Base-by-base conservation (phyloP, 2,113 vertebrate species). In the Jacana jacana region DNA sequence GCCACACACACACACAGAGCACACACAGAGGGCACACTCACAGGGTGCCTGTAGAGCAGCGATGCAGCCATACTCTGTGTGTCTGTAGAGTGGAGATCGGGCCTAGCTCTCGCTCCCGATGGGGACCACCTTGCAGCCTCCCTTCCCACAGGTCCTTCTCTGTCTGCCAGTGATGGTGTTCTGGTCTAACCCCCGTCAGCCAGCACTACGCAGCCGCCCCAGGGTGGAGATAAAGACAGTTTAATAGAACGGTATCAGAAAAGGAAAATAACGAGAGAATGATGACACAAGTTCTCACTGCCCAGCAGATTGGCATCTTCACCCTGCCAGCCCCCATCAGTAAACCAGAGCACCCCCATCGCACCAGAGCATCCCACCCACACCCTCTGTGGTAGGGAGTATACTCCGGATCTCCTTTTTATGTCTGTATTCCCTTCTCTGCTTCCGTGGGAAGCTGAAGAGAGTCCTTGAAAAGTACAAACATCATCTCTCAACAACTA, bases 21-120 rank as follows among this genome's bases (percentile, higher is more conserved):
- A 12, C 19, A 1, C 25, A 4, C 28, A 27, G 27, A 17, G 19
- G 5, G n/a, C 69, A 16, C 19, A 8, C 27, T 2, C 10, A 22
- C 55, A n/a, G 55, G 20, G 33, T 33, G 55, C 31, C 7, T 9
- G 14, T 35, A 37, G 61, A 19, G 37, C 37, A 6, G 17, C 27
- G 4, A 4, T 11, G 27, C 39, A 40, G 33, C 51, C 15, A 3
- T 14, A n/a, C 46, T 40, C 51, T 16, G 23, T 16, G 13, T 10
- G 37, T 3, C 3, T 6, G 49, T 6, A n/a, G 19, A 4, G 28
- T 10, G n/a, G 40, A 24, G 16, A 2, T 13, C 4, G 4, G 13
- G 51, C 35, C 35, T 5, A 13, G 20, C 11, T 24, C 55, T 17
- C 1, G 22, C n/a, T 10, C 44, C 3, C 16, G 11, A 0, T 2